Percentiles rank a stretch among this genome's conserved stretches.
Conservation (phyloP, 2,113 vertebrate species). For the Peromyscus californicus region DNA sequence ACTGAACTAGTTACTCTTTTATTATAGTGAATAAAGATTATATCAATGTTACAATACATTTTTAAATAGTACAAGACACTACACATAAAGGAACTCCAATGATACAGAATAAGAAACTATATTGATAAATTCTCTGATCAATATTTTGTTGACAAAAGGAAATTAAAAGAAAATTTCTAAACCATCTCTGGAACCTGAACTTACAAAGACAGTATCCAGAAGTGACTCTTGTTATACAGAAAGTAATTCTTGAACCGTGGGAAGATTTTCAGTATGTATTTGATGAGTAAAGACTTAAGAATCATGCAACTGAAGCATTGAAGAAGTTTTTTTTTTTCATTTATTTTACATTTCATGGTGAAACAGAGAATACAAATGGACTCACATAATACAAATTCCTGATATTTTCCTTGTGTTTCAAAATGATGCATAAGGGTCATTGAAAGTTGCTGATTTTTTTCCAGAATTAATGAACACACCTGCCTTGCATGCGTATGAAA, state of each 20-base stretch:
- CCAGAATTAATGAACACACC: background rate
- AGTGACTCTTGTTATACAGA: background rate
- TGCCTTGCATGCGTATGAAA: background rate
- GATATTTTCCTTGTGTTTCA: background rate
- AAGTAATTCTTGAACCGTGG: background rate
- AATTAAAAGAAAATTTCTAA: background rate
- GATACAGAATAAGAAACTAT: background rate
- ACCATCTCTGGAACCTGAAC: background rate
- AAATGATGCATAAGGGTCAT: background rate
- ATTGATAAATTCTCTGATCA: background rate
- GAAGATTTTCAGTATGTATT: background rate
- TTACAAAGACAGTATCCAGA: background rate
- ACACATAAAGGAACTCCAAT: background rate
- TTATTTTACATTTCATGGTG: background rate
- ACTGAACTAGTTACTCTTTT: background rate
- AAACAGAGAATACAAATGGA: background rate
- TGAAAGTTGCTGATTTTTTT: background rate
- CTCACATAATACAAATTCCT: background rate
- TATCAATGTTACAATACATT: background rate
- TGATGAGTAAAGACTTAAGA: constrained; percentile 3
- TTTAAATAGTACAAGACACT: background rate
- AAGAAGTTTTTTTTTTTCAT: background rate
- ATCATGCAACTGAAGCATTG: background rate
- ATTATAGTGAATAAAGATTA: background rate
- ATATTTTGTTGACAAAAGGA: background rate